Evolutionary conservation across 2,797 vertebrate species (phyloP), one percentile per base, ranked within the genome.

Genomic region (Ceyx erithaca): DNA sequence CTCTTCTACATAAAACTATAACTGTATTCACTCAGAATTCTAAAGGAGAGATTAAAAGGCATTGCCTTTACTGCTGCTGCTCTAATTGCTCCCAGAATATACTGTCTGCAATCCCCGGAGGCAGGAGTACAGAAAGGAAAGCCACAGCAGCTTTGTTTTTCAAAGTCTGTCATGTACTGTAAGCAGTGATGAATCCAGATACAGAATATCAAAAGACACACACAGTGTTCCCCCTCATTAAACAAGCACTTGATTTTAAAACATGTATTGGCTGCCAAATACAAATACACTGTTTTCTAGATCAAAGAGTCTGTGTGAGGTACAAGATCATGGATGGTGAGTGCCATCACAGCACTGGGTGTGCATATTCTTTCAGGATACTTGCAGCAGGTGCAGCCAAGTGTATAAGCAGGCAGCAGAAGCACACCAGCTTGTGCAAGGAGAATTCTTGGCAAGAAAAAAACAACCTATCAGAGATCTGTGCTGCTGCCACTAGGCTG

Each of bases 171-270:
- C 96, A 92, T 62, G 83, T 94, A 87, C 64, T 43, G 40, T 69
- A 89, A 68, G 90, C 61, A 81, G 68, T 26, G 90, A 94, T 78
- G 84, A 88, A 87, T 90, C 91, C 68, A 86, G 67, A 63, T 61
- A 70, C 52, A 85, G 70, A 70, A 71, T 94, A 92, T 85, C 94
- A 96, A 95, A 96, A 90, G 80, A 55, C 78, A 91, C 77, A 78
- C 52, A 62, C 14, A 31, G 46, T n/a, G 46, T 77, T 89, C 61
- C 48, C 61, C 35, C 87, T 89, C 85, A 89, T 87, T 92, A 92
- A 91, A 92, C 77, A 92, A 91, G 67, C 20, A 69, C 86, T 79
- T 93, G 80, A 64, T 89, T 96, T 93, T 85, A 86, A 90, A 92
- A 64, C 69, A 58, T 21, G 85, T 90, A 92, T 75, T 82, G 85